Conservation (phyloP, 1,140 invertebrate species). For the Galleria mellonella region DNA sequence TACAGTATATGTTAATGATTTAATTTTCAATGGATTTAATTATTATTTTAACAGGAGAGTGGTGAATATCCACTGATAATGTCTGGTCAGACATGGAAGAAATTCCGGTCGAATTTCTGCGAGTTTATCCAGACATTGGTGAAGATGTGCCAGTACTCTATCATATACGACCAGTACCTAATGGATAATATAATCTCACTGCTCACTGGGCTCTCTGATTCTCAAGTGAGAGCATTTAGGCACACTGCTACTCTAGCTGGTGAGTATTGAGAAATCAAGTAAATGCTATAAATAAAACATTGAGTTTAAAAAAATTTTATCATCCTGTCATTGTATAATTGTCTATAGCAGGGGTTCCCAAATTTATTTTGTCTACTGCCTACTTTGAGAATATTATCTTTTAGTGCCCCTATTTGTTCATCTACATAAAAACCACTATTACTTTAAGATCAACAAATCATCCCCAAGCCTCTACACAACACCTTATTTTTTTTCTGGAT, state of each 20-base stretch:
- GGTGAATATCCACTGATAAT: conserved; percentile 99
- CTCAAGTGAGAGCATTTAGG: conserved; percentile 97
- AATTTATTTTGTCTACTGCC: too few species aligned
- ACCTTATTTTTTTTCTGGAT: too few species aligned
- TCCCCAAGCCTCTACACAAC: too few species aligned
- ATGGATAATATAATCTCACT: conserved; percentile 99
- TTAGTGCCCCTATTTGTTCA: too few species aligned
- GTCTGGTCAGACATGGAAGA: conserved; percentile 97
- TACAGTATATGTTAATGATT: too few species aligned
- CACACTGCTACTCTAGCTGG: conserved; percentile 98
- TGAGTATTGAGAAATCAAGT: conserved; percentile 63
- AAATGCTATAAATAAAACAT: too few species aligned
- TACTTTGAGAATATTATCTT: too few species aligned
- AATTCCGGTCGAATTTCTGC: conserved; percentile 96
- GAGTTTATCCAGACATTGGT: conserved; percentile 98
- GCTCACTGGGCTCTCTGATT: conserved; percentile 97
- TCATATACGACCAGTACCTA: conserved; percentile 99
- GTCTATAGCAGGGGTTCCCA: too few species aligned
- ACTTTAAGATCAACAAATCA: too few species aligned
- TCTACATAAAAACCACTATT: too few species aligned
- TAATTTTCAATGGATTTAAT: conserved; percentile 1
- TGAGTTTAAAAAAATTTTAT: too few species aligned
- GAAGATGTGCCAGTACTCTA: conserved; percentile 98
- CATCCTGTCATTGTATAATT: too few species aligned
- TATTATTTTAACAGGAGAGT: conserved; percentile 82